phyloP scores from a whole-genome alignment of 2,113 vertebrate genomes.

The Clarias batrachus region DNA sequence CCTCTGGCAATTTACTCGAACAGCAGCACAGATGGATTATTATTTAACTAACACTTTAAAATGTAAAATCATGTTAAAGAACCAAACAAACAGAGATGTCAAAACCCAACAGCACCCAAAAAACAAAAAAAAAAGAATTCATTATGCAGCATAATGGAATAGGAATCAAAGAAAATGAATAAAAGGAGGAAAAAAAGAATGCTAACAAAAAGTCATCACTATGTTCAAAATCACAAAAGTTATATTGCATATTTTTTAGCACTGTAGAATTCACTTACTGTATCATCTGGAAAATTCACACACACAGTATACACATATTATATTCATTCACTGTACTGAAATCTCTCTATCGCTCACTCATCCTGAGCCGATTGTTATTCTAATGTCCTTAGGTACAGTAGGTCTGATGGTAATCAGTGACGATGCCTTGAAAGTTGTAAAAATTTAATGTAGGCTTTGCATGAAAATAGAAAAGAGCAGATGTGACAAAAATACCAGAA shows the following conservation, averaged over 20 bases:
- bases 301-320: not conserved
- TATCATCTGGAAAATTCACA: not conserved
- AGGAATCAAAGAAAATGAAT: not conserved
- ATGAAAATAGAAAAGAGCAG: too few relatives aligned
- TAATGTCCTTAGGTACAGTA: not conserved
- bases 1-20: too few relatives aligned
- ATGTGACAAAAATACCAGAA: too few relatives aligned
- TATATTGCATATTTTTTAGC: not conserved
- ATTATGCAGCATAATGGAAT: not conserved
- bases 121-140: not conserved
- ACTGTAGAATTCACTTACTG: conserved; percentile 2
- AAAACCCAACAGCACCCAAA: not conserved
- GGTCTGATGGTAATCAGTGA: not conserved
- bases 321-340: not conserved
- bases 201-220: not conserved
- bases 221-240: not conserved
- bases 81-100: too few relatives aligned
- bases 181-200: not conserved
- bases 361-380: not conserved
- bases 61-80: too few relatives aligned
- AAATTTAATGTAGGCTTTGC: too few relatives aligned
- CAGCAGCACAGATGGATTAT: too few relatives aligned
- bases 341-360: not conserved
- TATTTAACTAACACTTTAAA: too few relatives aligned
- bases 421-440: too few relatives aligned